Percentiles rank a stretch among this genome's conserved stretches.
These are phyloP conservation scores for Troides aeacus DNA, from an alignment of 2,888 invertebrate species.

Conservation along the genomic window DNA sequence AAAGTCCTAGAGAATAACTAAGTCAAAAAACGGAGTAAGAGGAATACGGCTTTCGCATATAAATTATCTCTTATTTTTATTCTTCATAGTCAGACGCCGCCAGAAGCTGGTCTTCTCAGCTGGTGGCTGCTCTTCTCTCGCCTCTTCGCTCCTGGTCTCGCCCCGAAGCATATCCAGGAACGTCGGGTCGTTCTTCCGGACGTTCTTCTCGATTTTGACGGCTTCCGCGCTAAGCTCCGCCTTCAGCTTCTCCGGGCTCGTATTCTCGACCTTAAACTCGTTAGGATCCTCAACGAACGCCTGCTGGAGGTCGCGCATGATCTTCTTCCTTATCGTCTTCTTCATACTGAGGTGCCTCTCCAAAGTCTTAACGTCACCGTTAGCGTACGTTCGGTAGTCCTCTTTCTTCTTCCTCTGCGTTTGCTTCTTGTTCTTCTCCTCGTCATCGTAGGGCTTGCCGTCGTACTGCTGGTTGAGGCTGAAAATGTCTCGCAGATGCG, in stretches of 20 bases:
- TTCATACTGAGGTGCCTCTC: slow-evolving; percentile 93
- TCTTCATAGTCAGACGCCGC: slow-evolving; percentile 85
- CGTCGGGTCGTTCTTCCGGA: slow-evolving; percentile 80
- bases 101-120: slow-evolving; percentile 83
- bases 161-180: slow-evolving; percentile 85
- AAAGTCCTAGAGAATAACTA: slow-evolving; percentile 30
- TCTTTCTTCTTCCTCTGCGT: slow-evolving; percentile 82
- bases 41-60: slow-evolving; percentile 37
- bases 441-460: slow-evolving; percentile 69
- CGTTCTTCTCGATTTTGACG: slow-evolving; percentile 81
- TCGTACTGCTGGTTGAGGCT: slow-evolving; percentile 81
- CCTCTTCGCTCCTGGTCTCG: slow-evolving; percentile 73
- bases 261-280: slow-evolving; percentile 85
- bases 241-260: slow-evolving; percentile 84
- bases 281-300: slow-evolving; percentile 86
- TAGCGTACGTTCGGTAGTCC: slow-evolving; percentile 83
- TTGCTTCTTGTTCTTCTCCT: slow-evolving; percentile 79
- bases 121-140: slow-evolving; percentile 70
- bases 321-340: slow-evolving; percentile 91
- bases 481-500: slow-evolving; percentile 87
- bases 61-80: slow-evolving; percentile 83
- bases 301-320: slow-evolving; percentile 90
- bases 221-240: slow-evolving; percentile 84
- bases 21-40: slow-evolving; percentile 52
- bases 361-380: slow-evolving; percentile 85